Evolutionary conservation across 2,797 vertebrate genomes (phyloP), one percentile per base, ranked within the genome.

Genomic region (Myotis planiceps): DNA sequence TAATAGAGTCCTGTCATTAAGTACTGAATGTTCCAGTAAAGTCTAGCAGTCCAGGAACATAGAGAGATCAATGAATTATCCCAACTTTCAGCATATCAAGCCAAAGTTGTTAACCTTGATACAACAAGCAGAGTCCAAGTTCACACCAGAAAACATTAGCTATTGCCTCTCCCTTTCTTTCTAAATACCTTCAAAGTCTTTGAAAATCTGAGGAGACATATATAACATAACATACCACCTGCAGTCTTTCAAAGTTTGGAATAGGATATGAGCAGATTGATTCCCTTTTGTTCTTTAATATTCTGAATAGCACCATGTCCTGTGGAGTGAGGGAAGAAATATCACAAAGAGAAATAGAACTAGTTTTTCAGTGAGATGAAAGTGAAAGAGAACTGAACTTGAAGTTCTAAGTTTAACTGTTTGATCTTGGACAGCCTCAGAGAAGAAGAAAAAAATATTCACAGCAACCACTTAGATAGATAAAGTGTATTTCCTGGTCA

Each of bases 31-130:
- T 96, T 96, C 90, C 81, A 93, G 85, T 86, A 96, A 95, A 92
- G 45, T 74, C 78, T 58, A 93, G 39, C 47, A 55, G n/a, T 78
- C 25, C 65, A 97, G 37, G 16, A 42, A 93, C 69, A 89, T 6
- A 78, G 25, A 82, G 81, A 97, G 84, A 96, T 97, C 97, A 97
- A 93, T 93, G 95, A 65, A 83, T 86, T 88, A 23, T 15, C 85
- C 88, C 80, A 90, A 34, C 92, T 94, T 93, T 79, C 39, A 81
- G 80, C 53, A 96, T 80, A 87, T n/a, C 69, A 88, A 92, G 78
- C 29, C 51, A 79, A 69, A 39, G 71, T 51, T 60, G 39, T 63
- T 93, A 53, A 93, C 90, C 51, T 90, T 32, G 16, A 92, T 68
- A 76, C 16, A 82, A 94, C 13, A 13, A 82, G 55, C 58, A 53